Evolutionary conservation across 35 echinoderm and acorn worm species (phyloP).

Genomic region (Apostichopus japonicus): DNA sequence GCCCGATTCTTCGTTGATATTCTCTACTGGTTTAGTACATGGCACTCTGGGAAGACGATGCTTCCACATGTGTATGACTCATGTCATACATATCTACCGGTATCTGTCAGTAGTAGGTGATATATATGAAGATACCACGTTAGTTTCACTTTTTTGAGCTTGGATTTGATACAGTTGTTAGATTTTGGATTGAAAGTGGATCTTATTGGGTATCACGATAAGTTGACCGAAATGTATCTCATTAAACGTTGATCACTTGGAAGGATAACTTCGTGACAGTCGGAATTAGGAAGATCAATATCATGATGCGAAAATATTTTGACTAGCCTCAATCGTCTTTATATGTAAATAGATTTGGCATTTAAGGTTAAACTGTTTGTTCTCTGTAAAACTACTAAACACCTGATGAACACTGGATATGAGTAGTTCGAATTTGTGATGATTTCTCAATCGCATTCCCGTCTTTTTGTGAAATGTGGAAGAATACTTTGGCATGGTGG

Average conservation of each 20-base stretch:
- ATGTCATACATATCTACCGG: background rate
- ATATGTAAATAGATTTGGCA: too few relatives aligned
- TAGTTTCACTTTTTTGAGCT: too few relatives aligned
- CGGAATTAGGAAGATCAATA: background rate
- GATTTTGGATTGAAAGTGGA: background rate
- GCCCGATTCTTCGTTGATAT: constrained; percentile 11
- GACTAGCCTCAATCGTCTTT: too few relatives aligned
- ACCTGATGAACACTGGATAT: too few relatives aligned
- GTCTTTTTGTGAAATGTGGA: background rate
- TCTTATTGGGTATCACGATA: background rate
- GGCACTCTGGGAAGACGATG: background rate
- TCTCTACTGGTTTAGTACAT: background rate
- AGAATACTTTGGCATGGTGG: background rate
- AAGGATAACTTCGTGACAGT: background rate
- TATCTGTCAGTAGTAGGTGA: background rate
- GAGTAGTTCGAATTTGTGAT: too few relatives aligned
- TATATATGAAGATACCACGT: too few relatives aligned
- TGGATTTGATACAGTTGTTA: too few relatives aligned
- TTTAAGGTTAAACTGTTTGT: too few relatives aligned
- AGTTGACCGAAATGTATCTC: background rate
- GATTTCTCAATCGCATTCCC: too few relatives aligned
- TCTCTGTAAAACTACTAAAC: too few relatives aligned
- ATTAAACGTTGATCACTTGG: background rate
- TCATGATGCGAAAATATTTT: background rate
- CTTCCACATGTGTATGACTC: background rate